Conservation (phyloP, 2,797 vertebrate genomes). For the Falco peregrinus region DNA sequence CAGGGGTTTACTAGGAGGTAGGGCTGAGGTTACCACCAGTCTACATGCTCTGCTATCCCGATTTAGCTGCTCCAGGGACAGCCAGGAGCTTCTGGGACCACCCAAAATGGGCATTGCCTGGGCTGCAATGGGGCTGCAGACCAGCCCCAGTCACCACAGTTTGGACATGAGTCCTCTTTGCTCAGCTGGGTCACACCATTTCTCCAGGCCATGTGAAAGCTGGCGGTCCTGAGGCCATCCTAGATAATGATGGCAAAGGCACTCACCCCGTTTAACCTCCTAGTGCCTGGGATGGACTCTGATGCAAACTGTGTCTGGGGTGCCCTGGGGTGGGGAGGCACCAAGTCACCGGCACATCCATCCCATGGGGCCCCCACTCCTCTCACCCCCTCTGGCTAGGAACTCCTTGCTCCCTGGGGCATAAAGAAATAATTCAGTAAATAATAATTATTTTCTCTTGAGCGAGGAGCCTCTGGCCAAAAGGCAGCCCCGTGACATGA, state of each 20-base stretch:
- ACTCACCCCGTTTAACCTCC: too few relatives aligned
- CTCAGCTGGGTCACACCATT: neutral
- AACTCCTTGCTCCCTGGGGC: neutral
- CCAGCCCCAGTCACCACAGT: neutral
- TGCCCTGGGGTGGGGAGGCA: neutral
- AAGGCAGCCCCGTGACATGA: rapidly evolving
- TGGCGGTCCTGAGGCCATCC: neutral
- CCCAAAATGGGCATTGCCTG: neutral
- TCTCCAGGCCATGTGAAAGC: neutral
- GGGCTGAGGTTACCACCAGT: neutral
- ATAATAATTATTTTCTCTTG: neutral
- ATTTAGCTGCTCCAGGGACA: neutral
- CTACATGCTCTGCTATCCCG: neutral
- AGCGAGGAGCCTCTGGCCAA: neutral
- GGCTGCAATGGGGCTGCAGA: neutral
- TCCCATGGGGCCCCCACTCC: neutral
- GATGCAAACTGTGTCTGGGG: neutral
- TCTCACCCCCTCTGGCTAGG: neutral
- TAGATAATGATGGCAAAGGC: neutral
- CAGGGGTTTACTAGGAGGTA: neutral
- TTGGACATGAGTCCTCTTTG: neutral
- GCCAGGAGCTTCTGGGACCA: neutral
- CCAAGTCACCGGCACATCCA: neutral
- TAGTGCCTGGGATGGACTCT: too few relatives aligned
- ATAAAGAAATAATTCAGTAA: neutral